A percentile compares a stretch with the other conserved stretches of the same genome.
These are phyloP conservation scores for Ochotona curzoniae DNA, from an alignment of 2,113 vertebrate species.

Conservation along the genomic window DNA sequence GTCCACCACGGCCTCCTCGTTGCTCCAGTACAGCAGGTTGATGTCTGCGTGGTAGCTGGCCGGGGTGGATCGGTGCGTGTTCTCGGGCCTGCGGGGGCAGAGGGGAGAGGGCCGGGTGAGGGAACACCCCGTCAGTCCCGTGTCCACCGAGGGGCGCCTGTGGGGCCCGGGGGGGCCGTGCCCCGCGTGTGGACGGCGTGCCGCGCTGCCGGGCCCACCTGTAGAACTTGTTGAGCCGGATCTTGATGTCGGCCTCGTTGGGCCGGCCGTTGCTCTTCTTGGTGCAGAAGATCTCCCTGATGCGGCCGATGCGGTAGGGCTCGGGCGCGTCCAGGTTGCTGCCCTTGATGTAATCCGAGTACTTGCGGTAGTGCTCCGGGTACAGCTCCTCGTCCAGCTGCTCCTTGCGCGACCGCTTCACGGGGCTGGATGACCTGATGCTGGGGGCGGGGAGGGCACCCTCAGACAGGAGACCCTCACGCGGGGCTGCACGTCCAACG, in stretches of 20 bases:
- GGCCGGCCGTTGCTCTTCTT: slow-evolving; percentile 91
- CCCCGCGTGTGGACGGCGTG: no score
- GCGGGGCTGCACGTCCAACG: no score
- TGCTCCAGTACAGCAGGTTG: slow-evolving; percentile 97
- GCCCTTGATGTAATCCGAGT: slow-evolving; percentile 97
- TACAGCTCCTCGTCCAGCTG: slow-evolving; percentile 95
- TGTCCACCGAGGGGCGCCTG: no score
- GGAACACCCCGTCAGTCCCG: no score
- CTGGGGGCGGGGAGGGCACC: slow-evolving; percentile 76
- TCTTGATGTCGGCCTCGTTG: slow-evolving; percentile 91
- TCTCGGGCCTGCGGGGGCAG: slow-evolving; percentile 89
- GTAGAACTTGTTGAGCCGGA: slow-evolving; percentile 94
- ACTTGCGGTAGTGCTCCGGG: slow-evolving; percentile 97
- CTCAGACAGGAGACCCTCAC: no score
- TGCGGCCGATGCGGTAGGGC: slow-evolving; percentile 93
- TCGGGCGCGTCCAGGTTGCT: slow-evolving; percentile 96
- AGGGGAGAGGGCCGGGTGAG: no score
- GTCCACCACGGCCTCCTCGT: slow-evolving; percentile 92
- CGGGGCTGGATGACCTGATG: slow-evolving; percentile 92
- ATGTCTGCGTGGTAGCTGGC: slow-evolving; percentile 95
- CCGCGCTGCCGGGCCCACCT: slow-evolving; percentile 83
- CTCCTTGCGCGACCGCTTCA: slow-evolving; percentile 94
- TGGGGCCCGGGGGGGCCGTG: not conserved
- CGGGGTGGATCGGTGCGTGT: slow-evolving; percentile 94
- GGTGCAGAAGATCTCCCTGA: slow-evolving; percentile 94